A percentile compares a stretch with the other conserved stretches of the same genome.
Evolutionary conservation across 2,888 invertebrate genomes (phyloP).

Genomic region (Melanostoma mellinum): DNA sequence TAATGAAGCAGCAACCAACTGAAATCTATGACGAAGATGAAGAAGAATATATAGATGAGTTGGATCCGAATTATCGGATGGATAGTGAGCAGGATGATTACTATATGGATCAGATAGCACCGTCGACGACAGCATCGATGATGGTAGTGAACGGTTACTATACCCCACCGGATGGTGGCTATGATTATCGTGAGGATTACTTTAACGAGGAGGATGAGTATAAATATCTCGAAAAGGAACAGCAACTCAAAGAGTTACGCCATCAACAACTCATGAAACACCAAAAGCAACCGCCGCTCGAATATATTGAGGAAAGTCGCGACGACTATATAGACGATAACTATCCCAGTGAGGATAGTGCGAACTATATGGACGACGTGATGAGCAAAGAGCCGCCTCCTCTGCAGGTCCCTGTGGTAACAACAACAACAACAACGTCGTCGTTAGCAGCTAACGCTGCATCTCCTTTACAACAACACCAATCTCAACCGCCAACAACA

Average conservation of each 20-base stretch:
- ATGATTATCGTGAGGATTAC: slow-evolving; percentile 81
- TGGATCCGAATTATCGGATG: slow-evolving; percentile 77
- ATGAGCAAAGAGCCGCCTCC: slow-evolving; percentile 28
- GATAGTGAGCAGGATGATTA: slow-evolving; percentile 81
- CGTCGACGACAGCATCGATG: slow-evolving; percentile 73
- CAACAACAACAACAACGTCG: slow-evolving; percentile 52
- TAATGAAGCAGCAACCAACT: slow-evolving; percentile 80
- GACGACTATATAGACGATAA: slow-evolving; percentile 79
- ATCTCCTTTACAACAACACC: slow-evolving; percentile 13
- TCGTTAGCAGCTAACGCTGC: background rate
- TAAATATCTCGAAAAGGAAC: slow-evolving; percentile 80
- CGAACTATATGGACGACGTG: slow-evolving; percentile 78
- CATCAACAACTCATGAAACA: slow-evolving; percentile 73
- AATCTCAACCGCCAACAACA: slow-evolving; percentile 39
- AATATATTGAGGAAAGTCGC: slow-evolving; percentile 76
- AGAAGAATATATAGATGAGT: slow-evolving; percentile 73
- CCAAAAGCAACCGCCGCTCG: slow-evolving; percentile 75
- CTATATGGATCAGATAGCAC: slow-evolving; percentile 76
- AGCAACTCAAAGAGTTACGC: slow-evolving; percentile 73
- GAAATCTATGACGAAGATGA: slow-evolving; percentile 79
- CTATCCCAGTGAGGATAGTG: slow-evolving; percentile 79
- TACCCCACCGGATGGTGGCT: slow-evolving; percentile 75
- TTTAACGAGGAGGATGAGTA: slow-evolving; percentile 82
- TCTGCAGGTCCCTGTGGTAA: slow-evolving; percentile 57
- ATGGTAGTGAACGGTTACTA: slow-evolving; percentile 77